Evolutionary conservation across 2,888 invertebrate genomes (phyloP), one percentile per base, ranked within the genome.

Genomic region (Philopedon plagiatum): DNA sequence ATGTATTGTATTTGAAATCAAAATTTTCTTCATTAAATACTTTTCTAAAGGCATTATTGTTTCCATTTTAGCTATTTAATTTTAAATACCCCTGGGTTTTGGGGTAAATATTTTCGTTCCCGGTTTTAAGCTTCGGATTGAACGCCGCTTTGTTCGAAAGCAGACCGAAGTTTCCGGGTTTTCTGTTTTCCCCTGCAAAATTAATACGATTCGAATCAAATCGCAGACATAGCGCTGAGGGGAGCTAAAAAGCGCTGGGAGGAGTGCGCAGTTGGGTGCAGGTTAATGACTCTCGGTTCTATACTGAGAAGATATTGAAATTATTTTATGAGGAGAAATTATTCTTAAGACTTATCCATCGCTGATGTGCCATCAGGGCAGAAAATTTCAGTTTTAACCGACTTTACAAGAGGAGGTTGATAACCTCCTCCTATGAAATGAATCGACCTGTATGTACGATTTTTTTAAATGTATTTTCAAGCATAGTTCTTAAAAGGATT

Each of bases 131-230:
- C 29, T 46, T 9, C 19, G 46, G 34, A 49, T 49, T 32, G 37
- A 49, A 37, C 32, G 46, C 34, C 32, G 46, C 34, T 49, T 62
- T 62, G 44, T 62, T 63, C 32, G 21, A 32, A 29, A 32, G 56
- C 65, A 64, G 65, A 65, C 65, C 56, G 65, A 39, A 41, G 56
- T 54, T 65, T 65, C 65, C 65, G 65, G 65, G 41, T 65, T 65
- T 54, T 41, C 56, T 56, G 56, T 65, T 65, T 56, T 65, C 56
- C 64, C 65, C 56, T 56, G 65, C 56, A 39, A 65, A 65, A 65
- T 65, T 65, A 65, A 54, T 65, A 56, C 56, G 41, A 21, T 23
- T 39, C 23, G 58, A 58, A 65, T 39, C 65, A 65, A 65, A 65
- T 41, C 39, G 56, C 65, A 65, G 65, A 65, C 65, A 54, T 51